Evolutionary conservation across 2,888 invertebrate genomes (phyloP).

Genomic region (Drosophila birchii): DNA sequence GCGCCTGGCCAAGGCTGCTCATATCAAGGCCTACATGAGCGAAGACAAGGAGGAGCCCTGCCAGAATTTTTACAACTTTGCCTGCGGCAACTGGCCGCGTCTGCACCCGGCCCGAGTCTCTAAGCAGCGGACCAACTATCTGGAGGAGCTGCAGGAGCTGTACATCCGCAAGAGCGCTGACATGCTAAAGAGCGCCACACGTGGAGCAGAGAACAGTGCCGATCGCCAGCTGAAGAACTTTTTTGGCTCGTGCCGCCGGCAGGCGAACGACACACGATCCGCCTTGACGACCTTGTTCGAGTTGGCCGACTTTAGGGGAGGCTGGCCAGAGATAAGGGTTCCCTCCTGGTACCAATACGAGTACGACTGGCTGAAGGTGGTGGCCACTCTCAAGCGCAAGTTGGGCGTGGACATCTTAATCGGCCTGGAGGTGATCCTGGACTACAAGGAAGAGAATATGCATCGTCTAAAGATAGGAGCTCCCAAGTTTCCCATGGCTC

Average conservation of each 20-base stretch:
- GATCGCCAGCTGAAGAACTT: slow-evolving; percentile 78
- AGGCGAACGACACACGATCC: slow-evolving; percentile 55
- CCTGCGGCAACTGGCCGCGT: slow-evolving; percentile 82
- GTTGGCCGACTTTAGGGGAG: slow-evolving; percentile 75
- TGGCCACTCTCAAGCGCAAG: slow-evolving; percentile 75
- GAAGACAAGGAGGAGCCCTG: slow-evolving; percentile 64
- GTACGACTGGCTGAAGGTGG: slow-evolving; percentile 80
- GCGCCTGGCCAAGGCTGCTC: slow-evolving; percentile 79
- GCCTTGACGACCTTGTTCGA: slow-evolving; percentile 66
- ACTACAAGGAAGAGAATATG: slow-evolving; percentile 75
- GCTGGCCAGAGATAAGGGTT: slow-evolving; percentile 80
- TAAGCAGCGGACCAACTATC: slow-evolving; percentile 67
- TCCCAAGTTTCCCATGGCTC: slow-evolving; percentile 68
- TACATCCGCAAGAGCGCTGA: slow-evolving; percentile 80
- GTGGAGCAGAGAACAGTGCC: slow-evolving; percentile 63
- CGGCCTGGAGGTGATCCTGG: slow-evolving; percentile 80
- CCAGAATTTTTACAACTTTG: slow-evolving; percentile 81
- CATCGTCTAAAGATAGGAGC: slow-evolving; percentile 82
- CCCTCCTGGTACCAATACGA: slow-evolving; percentile 77
- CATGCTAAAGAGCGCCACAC: slow-evolving; percentile 61
- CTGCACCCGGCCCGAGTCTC: slow-evolving; percentile 68
- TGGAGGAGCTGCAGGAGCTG: slow-evolving; percentile 78
- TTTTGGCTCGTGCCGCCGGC: slow-evolving; percentile 73
- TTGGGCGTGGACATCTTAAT: slow-evolving; percentile 81
- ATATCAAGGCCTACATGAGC: slow-evolving; percentile 78